A percentile compares a stretch with the other conserved stretches of the same genome.
Evolutionary conservation across 2,797 vertebrate genomes (phyloP).

Genomic region (Botia kubotai): DNA sequence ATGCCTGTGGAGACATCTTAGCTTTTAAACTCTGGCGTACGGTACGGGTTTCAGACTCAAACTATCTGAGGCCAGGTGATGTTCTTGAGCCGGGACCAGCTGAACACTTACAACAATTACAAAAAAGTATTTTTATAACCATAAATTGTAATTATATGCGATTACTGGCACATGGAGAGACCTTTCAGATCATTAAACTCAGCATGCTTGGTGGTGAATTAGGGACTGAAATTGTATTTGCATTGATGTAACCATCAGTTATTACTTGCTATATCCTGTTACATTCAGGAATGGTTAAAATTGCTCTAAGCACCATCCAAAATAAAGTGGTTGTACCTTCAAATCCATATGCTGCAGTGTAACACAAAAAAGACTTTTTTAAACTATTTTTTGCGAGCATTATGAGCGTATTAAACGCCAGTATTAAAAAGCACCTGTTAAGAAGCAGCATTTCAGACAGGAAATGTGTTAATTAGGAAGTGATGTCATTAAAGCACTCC

Average conservation of each 20-base stretch:
- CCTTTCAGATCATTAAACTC: background rate
- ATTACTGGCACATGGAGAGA: background rate
- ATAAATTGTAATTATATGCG: background rate
- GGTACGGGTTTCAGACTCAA: background rate
- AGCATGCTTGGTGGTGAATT: background rate
- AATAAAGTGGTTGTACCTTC: background rate
- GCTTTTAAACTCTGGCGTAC: background rate
- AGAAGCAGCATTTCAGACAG: background rate
- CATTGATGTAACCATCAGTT: background rate
- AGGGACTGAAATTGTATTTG: background rate
- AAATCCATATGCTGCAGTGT: conserved; percentile 10
- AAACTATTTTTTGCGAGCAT: background rate
- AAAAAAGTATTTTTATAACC: background rate
- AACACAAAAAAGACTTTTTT: background rate
- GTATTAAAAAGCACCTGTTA: background rate
- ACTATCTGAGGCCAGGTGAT: background rate
- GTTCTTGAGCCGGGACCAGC: background rate
- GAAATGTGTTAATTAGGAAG: background rate
- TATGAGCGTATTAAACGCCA: background rate
- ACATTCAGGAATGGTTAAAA: background rate
- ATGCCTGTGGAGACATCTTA: conserved; percentile 78
- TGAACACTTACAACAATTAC: background rate
- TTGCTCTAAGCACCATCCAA: background rate
- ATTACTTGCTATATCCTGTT: background rate
- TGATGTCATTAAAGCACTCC: conserved; percentile 10